Base-by-base conservation (phyloP, 2,113 vertebrate species). In the Spea multiplicata region DNA sequence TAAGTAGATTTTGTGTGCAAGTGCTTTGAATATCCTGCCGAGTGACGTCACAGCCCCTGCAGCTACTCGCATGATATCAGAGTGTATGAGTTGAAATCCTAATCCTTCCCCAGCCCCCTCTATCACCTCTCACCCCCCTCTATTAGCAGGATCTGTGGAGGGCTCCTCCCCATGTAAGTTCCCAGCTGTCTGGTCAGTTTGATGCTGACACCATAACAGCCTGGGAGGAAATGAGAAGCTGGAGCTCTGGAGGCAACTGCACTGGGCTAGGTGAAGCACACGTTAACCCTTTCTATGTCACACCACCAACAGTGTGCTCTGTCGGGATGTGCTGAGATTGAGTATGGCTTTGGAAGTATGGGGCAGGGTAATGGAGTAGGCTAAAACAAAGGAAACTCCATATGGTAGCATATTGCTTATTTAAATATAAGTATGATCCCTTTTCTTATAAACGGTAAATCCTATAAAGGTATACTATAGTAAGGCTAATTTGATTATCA, bases 1-100 rank as follows among this genome's bases (percentile, higher is more conserved):
- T 13, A 64, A 64, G 61, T 6, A 16, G 13, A 12, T 64, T 64
- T 17, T 64, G 7, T 69, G 8, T 59, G 14, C 16, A 71, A 44
- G 55, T 44, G 69, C 69, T 71, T 10, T 53, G 66, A 53, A 70
- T 45, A 70, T 76, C 65, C 75, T 59, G 47, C n/a, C 75, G 48
- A 44, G 69, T 70, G 66, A 49, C 4, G 10, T 65, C 5, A 4
- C 10, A 53, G 3, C 10, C 50, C 50, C 50, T 14, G 8, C 1
- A 45, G 50, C 13, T 13, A 55, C 13, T 55, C 14, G 4, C 49
- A n/a, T 44, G 6, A 44, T 50, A 30, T 44, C 66, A 68, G 5
- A 68, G 10, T 14, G 68, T 17, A 12, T 45, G 55, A 16, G 6
- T n/a, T 74, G 48, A 30, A n/a, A 55, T 59, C 16, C 44, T 69